A percentile compares a stretch with the other conserved stretches of the same genome.
Evolutionary conservation across 2,797 vertebrate species (phyloP).

Genomic region (Phoebastria nigripes): DNA sequence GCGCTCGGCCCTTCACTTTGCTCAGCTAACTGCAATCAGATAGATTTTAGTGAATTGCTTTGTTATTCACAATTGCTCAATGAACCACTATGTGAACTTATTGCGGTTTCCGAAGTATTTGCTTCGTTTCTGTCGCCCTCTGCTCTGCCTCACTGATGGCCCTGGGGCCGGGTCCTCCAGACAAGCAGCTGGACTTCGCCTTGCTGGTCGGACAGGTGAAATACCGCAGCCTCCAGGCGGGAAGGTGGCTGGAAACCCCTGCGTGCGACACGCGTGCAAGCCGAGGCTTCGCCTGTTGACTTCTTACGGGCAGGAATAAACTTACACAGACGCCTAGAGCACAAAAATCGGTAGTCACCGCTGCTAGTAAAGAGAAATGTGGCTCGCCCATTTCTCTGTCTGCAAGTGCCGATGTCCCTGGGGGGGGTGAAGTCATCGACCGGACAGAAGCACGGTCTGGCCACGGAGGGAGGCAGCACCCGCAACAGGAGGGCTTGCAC

Average conservation of each 20-base stretch:
- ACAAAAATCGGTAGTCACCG: fast-evolving
- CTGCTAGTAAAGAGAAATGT: fast-evolving
- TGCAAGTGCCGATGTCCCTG: fast-evolving
- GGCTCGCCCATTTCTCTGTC: fast-evolving
- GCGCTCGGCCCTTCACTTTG: background rate
- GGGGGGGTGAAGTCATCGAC: fast-evolving
- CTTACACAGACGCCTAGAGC: fast-evolving
- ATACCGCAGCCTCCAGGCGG: fast-evolving
- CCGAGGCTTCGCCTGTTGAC: background rate
- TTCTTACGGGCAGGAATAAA: fast-evolving
- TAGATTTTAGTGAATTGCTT: background rate
- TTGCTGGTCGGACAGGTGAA: background rate
- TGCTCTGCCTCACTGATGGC: fast-evolving
- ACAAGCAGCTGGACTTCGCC: background rate
- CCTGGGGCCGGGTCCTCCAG: background rate
- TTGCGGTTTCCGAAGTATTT: fast-evolving
- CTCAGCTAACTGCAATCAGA: background rate
- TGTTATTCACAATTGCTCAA: background rate
- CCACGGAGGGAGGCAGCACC: background rate
- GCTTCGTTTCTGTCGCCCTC: background rate
- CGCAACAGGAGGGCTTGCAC: fast-evolving
- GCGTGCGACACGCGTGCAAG: fast-evolving
- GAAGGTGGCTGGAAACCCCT: background rate
- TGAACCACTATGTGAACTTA: background rate
- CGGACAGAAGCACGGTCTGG: background rate